phyloP scores from a whole-genome alignment of 2,888 invertebrate species.

The Dastarcus helophoroides region DNA sequence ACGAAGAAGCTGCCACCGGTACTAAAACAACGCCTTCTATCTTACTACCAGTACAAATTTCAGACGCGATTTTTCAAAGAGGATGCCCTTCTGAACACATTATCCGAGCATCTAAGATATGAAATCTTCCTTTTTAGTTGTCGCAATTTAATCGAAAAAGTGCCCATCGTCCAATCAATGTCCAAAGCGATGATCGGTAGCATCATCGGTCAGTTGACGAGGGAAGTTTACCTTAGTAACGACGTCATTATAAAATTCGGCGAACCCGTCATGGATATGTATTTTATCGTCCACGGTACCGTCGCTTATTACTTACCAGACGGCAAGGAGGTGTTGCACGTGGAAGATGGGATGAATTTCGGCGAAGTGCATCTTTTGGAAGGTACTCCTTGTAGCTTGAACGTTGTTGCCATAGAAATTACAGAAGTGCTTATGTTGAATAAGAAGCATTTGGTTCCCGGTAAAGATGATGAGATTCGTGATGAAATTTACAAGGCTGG shows the following conservation, averaged over 20 bases:
- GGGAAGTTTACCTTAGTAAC: slow-evolving; percentile 37
- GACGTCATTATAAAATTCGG: slow-evolving; percentile 37
- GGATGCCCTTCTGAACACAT: slow-evolving; percentile 24
- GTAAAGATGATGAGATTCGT: too few relatives aligned
- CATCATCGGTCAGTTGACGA: slow-evolving; percentile 33
- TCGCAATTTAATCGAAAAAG: slow-evolving; percentile 37
- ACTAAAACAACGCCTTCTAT: slow-evolving; percentile 36
- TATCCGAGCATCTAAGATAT: slow-evolving; percentile 31
- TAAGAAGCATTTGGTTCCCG: too few relatives aligned
- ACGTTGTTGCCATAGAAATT: slow-evolving; percentile 26
- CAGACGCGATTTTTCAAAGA: slow-evolving; percentile 44
- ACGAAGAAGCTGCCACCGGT: slow-evolving; percentile 40
- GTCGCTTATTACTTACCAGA: slow-evolving; percentile 35
- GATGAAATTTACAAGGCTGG: too few relatives aligned
- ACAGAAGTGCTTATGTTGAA: slow-evolving; percentile 28
- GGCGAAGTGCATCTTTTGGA: slow-evolving; percentile 23
- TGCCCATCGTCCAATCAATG: slow-evolving; percentile 35
- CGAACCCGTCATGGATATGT: slow-evolving; percentile 36
- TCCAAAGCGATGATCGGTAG: slow-evolving; percentile 31
- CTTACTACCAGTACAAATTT: slow-evolving; percentile 42
- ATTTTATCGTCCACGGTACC: slow-evolving; percentile 41
- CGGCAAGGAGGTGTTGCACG: slow-evolving; percentile 41
- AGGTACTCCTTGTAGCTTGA: slow-evolving; percentile 14
- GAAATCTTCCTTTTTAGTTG: slow-evolving; percentile 40
- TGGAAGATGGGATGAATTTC: slow-evolving; percentile 43